Evolutionary conservation across 2,113 vertebrate genomes (phyloP), one percentile per base, ranked within the genome.

Genomic region (Craseonycteris thonglongyai): DNA sequence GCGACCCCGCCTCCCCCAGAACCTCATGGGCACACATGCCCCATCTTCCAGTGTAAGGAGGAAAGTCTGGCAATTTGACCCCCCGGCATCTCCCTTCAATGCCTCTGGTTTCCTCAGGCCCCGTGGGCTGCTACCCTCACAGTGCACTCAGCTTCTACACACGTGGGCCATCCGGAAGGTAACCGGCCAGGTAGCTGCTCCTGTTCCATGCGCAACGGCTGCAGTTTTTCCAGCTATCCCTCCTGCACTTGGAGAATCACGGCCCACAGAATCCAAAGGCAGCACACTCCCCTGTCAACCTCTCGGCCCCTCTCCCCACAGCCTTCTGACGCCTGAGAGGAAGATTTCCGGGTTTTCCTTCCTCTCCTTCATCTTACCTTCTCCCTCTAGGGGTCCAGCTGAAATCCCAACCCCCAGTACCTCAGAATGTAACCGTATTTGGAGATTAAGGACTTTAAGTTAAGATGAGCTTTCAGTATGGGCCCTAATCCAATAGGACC

Each of bases 21-120:
- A 21, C 0, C 33, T 54, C 42, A 51, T 3, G 47, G 15, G 2
- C n/a, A 19, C 22, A 6, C 2, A 16, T 28, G 7, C 22, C 7
- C 40, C 14, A 10, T 26, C 40, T 74, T 19, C 5, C 42, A 28
- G 7, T 14, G 49, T 71, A 49, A 87, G 16, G 38, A 22, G 8
- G 4, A 68, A 16, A 78, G 30, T 19, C 40, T 49, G 30, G 21
- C 66, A 22, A 30, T 33, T 28, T 33, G 56, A 79, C 24, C 24
- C 78, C 83, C 72, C 33, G 38, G 30, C 2, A 1, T 13, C 51
- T 21, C 40, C 51, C 24, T 47, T 12, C 45, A 65, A 24, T 8
- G 2, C 26, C 7, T 74, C 42, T 33, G 65, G 72, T 33, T 89
- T 68, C 65, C 79, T 47, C 26, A 6, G 16, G 28, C 33, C 26